phyloP scores from a whole-genome alignment of 2,797 vertebrate species.

The Enteromius paludinosus region DNA sequence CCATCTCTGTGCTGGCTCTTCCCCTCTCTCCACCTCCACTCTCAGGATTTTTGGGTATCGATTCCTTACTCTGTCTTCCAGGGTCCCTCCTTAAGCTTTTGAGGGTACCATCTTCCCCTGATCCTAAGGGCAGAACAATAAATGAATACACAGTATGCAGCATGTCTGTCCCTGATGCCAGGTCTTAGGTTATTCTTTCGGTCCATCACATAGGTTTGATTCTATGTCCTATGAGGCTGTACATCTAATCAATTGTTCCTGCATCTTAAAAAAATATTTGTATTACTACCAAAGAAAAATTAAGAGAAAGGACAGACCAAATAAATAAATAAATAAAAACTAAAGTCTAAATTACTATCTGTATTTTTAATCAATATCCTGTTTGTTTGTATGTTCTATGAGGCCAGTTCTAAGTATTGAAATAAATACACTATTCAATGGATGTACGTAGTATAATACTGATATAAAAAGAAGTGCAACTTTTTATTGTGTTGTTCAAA shows the following conservation, averaged over 20 bases:
- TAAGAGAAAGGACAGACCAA: background rate
- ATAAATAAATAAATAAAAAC: background rate
- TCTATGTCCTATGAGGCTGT: slow-evolving; percentile 10
- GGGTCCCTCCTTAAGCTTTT: slow-evolving; percentile 44
- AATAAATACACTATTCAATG: slow-evolving; percentile 34
- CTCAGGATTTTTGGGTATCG: slow-evolving; percentile 44
- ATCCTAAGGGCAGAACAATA: slow-evolving; percentile 59
- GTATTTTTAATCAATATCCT: background rate
- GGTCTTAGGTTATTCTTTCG: slow-evolving; percentile 23
- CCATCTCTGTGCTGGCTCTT: background rate
- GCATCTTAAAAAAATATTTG: too few relatives aligned
- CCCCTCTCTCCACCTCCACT: slow-evolving; percentile 39
- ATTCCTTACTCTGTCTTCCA: slow-evolving; percentile 26
- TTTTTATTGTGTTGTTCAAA: slow-evolving; percentile 26
- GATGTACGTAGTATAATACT: slow-evolving; percentile 24
- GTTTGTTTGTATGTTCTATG: slow-evolving; percentile 4
- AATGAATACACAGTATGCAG: slow-evolving; percentile 30
- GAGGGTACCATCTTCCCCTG: slow-evolving; percentile 46
- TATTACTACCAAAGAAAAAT: background rate
- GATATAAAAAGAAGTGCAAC: slow-evolving; percentile 8
- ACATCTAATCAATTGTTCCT: too few relatives aligned
- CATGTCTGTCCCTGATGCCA: slow-evolving; percentile 23
- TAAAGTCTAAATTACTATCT: background rate
- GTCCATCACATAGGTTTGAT: slow-evolving; percentile 20
- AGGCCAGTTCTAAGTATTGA: slow-evolving; percentile 5